These are phyloP conservation scores for Dioctria rufipes DNA, from an alignment of 2,888 invertebrate species.

Conservation along the genomic window DNA sequence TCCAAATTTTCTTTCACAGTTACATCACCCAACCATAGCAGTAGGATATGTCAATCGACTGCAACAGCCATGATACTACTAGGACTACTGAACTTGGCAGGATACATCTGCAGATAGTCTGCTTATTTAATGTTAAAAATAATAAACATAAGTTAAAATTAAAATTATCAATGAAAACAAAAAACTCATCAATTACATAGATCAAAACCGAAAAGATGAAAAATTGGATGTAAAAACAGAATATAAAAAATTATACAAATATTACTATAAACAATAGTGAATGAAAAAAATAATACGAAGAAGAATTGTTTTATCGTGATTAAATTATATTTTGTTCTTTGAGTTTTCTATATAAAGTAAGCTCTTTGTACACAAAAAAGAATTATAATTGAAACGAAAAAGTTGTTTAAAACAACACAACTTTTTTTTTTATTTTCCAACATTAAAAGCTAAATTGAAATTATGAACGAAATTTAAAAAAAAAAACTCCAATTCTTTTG, in stretches of 20 bases:
- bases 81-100: conserved; percentile 6
- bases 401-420: too few species aligned
- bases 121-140: conserved; percentile 14
- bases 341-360: not conserved
- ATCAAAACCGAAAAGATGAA: not conserved
- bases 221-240: conserved; percentile 7
- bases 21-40: conserved; percentile 34
- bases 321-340: not conserved
- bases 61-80: not conserved
- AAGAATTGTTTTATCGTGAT: conserved; percentile 34
- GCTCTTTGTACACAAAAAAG: too few species aligned
- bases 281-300: conserved; percentile 19
- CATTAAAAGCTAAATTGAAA: too few species aligned
- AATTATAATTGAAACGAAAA: too few species aligned
- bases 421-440: too few species aligned
- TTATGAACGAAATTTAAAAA: too few species aligned
- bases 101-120: conserved; percentile 43
- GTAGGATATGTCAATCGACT: not conserved
- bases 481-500: too few species aligned
- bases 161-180: conserved; percentile 23
- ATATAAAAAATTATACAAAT: not conserved
- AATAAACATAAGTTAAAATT: conserved; percentile 13
- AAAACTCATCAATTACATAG: conserved; percentile 18
- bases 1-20: conserved; percentile 12
- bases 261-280: not conserved